Percentiles rank a stretch among this genome's conserved stretches.
These are phyloP conservation scores for Drosophila lini DNA, from an alignment of 1,140 invertebrate genomes.

Conservation along the genomic window DNA sequence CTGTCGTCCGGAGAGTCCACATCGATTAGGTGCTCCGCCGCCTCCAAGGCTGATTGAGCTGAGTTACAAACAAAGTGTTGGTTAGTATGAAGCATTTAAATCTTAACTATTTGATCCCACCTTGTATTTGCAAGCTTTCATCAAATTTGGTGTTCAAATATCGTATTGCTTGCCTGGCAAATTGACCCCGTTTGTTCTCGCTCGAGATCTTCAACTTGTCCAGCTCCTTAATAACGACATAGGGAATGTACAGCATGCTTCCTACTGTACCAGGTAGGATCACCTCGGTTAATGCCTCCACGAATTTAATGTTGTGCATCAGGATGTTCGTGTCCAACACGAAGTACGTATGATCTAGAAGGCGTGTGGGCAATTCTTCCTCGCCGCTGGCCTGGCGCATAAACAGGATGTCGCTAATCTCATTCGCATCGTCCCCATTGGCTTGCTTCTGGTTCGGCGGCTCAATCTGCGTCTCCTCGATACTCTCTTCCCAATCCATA, in stretches of 20 bases:
- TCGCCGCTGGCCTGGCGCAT: constrained; percentile 18
- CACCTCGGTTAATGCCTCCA: constrained; percentile 27
- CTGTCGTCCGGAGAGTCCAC: constrained; percentile 73
- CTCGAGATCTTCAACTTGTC: constrained; percentile 65
- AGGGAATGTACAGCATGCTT: constrained; percentile 51
- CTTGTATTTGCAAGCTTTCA: constrained; percentile 60
- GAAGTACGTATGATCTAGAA: constrained; percentile 48
- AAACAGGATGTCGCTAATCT: constrained; percentile 6
- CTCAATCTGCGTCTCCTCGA: background rate
- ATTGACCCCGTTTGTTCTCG: background rate
- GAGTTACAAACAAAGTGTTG: background rate
- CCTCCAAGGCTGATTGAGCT: constrained; percentile 74
- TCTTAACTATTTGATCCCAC: constrained; percentile 21
- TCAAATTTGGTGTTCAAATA: constrained; percentile 74
- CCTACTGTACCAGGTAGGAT: constrained; percentile 25
- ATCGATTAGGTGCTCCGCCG: constrained; percentile 60
- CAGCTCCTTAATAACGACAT: constrained; percentile 65
- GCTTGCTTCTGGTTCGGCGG: background rate
- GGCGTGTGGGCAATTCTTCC: constrained; percentile 27
- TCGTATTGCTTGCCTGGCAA: constrained; percentile 70
- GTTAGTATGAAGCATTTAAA: background rate
- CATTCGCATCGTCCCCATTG: background rate
- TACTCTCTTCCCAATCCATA: constrained; percentile 47
- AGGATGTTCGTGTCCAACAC: constrained; percentile 59
- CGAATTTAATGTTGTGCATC: constrained; percentile 30